Base-by-base conservation (phyloP, 2,888 invertebrate genomes). In the Phytoseiulus persimilis region DNA sequence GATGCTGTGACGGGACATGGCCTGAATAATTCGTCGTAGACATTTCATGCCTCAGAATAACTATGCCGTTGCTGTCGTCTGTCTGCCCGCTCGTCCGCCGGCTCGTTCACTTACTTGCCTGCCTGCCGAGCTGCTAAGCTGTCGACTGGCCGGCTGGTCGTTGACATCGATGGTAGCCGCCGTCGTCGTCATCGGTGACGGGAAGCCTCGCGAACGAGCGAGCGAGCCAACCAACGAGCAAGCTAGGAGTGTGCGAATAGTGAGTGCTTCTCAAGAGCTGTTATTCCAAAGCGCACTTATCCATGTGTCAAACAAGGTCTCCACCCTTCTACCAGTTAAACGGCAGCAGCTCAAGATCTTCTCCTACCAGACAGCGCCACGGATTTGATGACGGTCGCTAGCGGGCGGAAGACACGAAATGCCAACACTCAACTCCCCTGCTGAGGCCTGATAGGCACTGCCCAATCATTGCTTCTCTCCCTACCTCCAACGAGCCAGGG, bases 11-110 rank as follows among this genome's bases (percentile, higher is more conserved):
- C 39, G 39, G 39, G 39, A 39, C 5, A 65, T 18, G 18, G 65
- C 65, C 65, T 65, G 65, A 65, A 65, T 65, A 65, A 65, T 65
- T 65, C 65, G 65, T 65, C 65, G 65, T 65, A 65, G 65, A 65
- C 65, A 65, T 65, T 28, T 65, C 65, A 65, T 65, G 65, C 65
- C 18, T 65, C 28, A 28, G 65, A 65, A 65, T 65, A 65, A 65
- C 65, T 65, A 65, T 65, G 65, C 65, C 65, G 65, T 65, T 65
- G 18, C 23, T 65, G 65, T 65, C 65, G 65, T 65, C 28, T 14
- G 46, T 46, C 46, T 14, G 28, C 28, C 65, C 28, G 65, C 28
- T 28, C 65, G 65, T 65, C 18, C 65, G 65, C 2, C 65, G 65
- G 2, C 28, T 28, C 65, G 65, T 65, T 65, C 18, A 28, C 65